A percentile compares a stretch with the other conserved stretches of the same genome.
These are phyloP conservation scores for Drosophila lini DNA, from an alignment of 1,140 invertebrate species.

Conservation along the genomic window DNA sequence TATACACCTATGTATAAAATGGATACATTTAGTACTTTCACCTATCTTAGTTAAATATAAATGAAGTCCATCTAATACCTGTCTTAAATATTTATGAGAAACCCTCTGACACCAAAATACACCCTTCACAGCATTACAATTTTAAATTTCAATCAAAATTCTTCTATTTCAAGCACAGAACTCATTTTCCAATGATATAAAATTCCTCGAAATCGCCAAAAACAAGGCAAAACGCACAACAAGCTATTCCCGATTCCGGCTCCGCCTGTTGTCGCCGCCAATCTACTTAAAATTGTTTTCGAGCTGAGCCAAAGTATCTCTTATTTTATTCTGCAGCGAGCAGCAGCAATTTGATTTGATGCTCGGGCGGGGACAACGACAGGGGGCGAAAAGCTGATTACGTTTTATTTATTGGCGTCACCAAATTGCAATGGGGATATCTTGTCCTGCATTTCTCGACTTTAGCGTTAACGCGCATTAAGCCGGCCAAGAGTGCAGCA, in stretches of 20 bases:
- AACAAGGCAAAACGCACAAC: constrained; percentile 37
- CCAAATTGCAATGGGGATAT: constrained; percentile 34
- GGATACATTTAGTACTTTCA: neutral
- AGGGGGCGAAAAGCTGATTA: constrained; percentile 56
- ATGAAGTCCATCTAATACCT: neutral
- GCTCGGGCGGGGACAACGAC: constrained; percentile 4
- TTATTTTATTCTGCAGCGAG: constrained; percentile 19
- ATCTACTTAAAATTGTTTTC: constrained; percentile 82
- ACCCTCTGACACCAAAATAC: neutral
- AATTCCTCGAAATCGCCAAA: constrained; percentile 29
- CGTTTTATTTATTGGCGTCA: constrained; percentile 67
- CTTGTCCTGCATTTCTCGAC: constrained; percentile 53
- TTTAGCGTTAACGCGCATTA: constrained; percentile 65
- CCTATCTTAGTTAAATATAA: neutral
- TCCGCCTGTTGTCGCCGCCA: constrained; percentile 24
- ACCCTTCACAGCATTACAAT: neutral
- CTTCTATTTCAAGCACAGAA: neutral
- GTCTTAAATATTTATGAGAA: neutral
- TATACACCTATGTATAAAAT: too few relatives aligned
- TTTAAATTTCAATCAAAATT: neutral
- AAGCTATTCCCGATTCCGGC: neutral
- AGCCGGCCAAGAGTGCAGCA: constrained; percentile 32
- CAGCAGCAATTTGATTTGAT: constrained; percentile 58
- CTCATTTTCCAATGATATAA: too few relatives aligned
- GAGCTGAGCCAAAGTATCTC: constrained; percentile 35